Evolutionary conservation across 1,140 invertebrate genomes (phyloP).

Genomic region (Odontomachus brunneus): DNA sequence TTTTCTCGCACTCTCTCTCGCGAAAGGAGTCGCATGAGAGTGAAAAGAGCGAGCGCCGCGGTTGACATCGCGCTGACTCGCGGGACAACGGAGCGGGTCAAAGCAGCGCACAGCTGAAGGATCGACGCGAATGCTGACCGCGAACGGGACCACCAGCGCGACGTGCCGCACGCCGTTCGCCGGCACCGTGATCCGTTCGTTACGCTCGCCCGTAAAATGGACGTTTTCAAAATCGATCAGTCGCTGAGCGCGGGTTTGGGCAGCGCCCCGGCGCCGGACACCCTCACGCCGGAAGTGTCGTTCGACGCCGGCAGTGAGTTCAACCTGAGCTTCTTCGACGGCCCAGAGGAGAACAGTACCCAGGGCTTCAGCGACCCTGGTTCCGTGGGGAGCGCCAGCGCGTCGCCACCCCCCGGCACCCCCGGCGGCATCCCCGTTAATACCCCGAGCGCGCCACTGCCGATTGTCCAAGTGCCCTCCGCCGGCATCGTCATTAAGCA

Average conservation of each 20-base stretch:
- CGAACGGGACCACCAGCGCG: constrained; percentile 43
- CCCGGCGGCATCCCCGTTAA: constrained; percentile 76
- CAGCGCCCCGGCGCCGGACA: constrained; percentile 87
- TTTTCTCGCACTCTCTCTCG: background rate
- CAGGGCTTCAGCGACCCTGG: constrained; percentile 89
- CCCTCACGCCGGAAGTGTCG: constrained; percentile 88
- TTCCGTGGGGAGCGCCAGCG: constrained; percentile 88
- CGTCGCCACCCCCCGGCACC: constrained; percentile 85
- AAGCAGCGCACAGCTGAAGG: too few species aligned
- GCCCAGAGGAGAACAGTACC: constrained; percentile 87
- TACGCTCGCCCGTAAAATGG: constrained; percentile 84
- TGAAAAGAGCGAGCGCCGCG: background rate
- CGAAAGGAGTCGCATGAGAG: background rate
- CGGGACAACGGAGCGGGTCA: constrained; percentile 6
- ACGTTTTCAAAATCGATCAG: constrained; percentile 89
- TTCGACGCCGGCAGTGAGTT: constrained; percentile 92
- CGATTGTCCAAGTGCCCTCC: constrained; percentile 82
- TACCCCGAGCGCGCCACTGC: constrained; percentile 74
- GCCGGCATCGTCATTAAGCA: constrained; percentile 84
- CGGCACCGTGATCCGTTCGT: constrained; percentile 38
- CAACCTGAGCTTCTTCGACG: constrained; percentile 92
- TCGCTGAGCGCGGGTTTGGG: constrained; percentile 87
- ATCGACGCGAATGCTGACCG: constrained; percentile 71
- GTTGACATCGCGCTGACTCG: background rate
- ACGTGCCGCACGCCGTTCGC: constrained; percentile 61